Evolutionary conservation across 2,888 invertebrate species (phyloP), one percentile per base, ranked within the genome.

Genomic region (Pyrgus malvae): DNA sequence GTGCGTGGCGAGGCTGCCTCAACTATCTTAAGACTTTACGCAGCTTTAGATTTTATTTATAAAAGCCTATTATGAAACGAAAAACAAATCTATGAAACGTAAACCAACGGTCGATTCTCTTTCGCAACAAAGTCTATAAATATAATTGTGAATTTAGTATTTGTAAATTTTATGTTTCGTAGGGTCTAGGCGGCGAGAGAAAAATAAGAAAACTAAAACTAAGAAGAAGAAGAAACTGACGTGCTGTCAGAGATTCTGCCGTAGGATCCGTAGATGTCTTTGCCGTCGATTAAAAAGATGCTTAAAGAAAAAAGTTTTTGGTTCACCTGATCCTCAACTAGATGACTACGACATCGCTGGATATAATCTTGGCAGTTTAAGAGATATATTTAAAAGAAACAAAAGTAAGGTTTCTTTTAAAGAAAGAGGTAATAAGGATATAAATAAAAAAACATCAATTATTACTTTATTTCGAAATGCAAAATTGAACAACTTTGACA

Each of bases 231-330:
- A 60, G 21, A 65, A 60, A 45, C 45, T 42, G 48, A 61, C 60
- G 16, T 65, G 58, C 17, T 65, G 60, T 41, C 57, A 59, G 19
- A 59, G 35, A 54, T 55, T 53, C 38, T 59, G 56, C 40, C 60
- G 58, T 19, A 70, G 61, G 48, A 67, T 72, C 37, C 56, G 64
- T 17, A 59, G 56, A 23, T 71, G 63, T 60, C 50, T 67, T 12
- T 68, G 55, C 14, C 66, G 59, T 55, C 69, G 64, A 66, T 40
- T 70, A 14, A 61, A 58, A 46, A 62, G 67, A 53, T 69, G 65
- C 29, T 19, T 68, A 1, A 74, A 69, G 54, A 72, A 65, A 46
- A 62, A 60, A 38, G 21, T 72, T 14, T 68, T 76, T 53, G 72
- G 70, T 12, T 56, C 51, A 23, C 58, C 65, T 16, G 53, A 68